A percentile compares a stretch with the other conserved stretches of the same genome.
phyloP scores from a whole-genome alignment of 2,113 vertebrate species.

The Aramus guarauna region DNA sequence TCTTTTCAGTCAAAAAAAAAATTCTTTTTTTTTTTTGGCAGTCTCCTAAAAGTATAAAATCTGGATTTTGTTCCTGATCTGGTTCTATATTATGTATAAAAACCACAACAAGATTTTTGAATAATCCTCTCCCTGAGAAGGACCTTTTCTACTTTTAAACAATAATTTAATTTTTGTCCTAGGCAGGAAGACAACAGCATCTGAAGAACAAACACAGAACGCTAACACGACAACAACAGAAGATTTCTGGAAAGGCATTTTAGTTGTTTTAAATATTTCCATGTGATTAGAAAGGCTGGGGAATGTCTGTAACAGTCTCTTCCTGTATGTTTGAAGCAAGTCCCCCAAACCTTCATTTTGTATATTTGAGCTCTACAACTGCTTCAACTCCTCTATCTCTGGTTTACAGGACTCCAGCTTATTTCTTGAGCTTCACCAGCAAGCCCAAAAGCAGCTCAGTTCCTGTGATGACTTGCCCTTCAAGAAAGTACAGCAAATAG shows the following conservation, averaged over 20 bases:
- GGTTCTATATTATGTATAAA: background rate
- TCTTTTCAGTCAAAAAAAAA: background rate
- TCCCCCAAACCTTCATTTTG: background rate
- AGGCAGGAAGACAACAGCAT: background rate
- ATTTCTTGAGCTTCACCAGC: background rate
- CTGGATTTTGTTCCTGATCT: background rate
- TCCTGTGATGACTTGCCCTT: background rate
- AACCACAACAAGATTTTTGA: background rate
- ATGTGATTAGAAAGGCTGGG: background rate
- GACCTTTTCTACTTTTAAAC: background rate
- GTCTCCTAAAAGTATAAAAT: background rate
- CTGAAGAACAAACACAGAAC: background rate
- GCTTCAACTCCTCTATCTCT: background rate
- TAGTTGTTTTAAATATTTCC: conserved; percentile 45
- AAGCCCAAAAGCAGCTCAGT: background rate
- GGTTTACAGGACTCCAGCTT: background rate
- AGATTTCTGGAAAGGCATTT: background rate
- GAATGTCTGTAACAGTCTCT: background rate
- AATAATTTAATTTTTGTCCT: background rate
- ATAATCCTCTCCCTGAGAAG: background rate
- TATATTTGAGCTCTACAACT: background rate
- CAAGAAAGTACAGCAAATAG: background rate
- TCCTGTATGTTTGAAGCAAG: background rate
- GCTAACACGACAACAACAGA: background rate
- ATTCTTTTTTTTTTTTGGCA: background rate